Conservation (phyloP, 2,888 invertebrate species). For the Euphydryas editha region DNA sequence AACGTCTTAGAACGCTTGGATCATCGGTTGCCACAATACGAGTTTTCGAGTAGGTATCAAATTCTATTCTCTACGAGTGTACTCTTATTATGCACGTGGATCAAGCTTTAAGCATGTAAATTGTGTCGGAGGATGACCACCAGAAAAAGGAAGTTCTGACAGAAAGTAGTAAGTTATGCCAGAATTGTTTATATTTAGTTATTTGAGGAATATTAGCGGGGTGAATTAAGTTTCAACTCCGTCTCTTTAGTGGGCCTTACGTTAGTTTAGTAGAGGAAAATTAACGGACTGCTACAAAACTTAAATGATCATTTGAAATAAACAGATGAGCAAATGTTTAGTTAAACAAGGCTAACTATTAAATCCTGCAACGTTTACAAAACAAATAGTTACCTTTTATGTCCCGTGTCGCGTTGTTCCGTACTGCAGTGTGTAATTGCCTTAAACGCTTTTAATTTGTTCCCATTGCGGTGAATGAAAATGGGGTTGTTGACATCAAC, state of each 20-base stretch:
- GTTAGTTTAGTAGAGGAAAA: not conserved
- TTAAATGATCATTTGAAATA: slow-evolving; percentile 13
- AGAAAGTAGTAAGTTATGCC: too few relatives aligned
- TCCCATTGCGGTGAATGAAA: slow-evolving; percentile 20
- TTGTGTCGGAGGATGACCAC: too few relatives aligned
- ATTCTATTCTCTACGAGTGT: too few relatives aligned
- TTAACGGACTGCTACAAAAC: not conserved
- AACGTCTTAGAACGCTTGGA: too few relatives aligned
- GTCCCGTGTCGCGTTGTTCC: slow-evolving; percentile 47
- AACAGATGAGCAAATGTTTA: slow-evolving; percentile 26
- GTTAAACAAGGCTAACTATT: slow-evolving; percentile 29
- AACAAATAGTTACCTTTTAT: slow-evolving; percentile 44
- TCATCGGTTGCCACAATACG: too few relatives aligned
- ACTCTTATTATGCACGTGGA: too few relatives aligned
- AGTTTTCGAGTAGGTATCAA: too few relatives aligned
- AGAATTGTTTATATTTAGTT: too few relatives aligned
- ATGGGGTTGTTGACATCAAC: slow-evolving; percentile 24
- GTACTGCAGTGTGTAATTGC: slow-evolving; percentile 54
- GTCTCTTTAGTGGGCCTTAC: not conserved
- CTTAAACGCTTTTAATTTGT: slow-evolving; percentile 55
- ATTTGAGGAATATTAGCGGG: too few relatives aligned
- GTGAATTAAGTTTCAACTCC: not conserved
- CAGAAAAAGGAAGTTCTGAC: too few relatives aligned
- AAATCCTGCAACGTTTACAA: slow-evolving; percentile 29
- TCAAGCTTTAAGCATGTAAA: too few relatives aligned